Evolutionary conservation across 2,797 vertebrate species (phyloP).

Genomic region (Sitta carolinensis): DNA sequence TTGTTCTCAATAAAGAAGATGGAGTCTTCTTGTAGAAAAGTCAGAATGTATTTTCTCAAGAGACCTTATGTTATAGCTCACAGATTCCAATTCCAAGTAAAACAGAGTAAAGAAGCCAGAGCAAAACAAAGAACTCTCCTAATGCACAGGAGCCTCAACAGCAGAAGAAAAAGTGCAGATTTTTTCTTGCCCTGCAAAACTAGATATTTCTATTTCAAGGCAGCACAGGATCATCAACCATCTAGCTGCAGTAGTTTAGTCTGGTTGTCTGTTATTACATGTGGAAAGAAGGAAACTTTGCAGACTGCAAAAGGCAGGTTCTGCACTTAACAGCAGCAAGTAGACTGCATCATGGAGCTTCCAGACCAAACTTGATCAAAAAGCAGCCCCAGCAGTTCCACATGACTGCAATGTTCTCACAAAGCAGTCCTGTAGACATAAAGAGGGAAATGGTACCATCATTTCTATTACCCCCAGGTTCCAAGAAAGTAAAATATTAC

Average conservation of each 20-base stretch:
- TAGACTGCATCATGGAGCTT: background rate
- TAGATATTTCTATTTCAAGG: background rate
- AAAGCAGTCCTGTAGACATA: background rate
- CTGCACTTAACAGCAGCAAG: background rate
- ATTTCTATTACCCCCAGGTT: background rate
- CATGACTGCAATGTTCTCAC: background rate
- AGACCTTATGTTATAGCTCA: background rate
- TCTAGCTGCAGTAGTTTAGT: background rate
- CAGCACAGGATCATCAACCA: background rate
- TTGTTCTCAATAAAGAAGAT: background rate
- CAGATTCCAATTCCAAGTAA: background rate
- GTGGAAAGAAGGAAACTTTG: background rate
- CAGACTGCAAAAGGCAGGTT: background rate
- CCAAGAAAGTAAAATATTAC: background rate
- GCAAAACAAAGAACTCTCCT: background rate
- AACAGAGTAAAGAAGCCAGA: background rate
- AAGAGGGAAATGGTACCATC: background rate
- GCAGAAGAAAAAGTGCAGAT: background rate
- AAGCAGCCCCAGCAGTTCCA: background rate
- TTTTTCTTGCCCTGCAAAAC: background rate
- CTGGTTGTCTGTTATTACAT: background rate
- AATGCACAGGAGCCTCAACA: background rate
- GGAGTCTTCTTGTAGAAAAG: background rate
- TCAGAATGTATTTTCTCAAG: background rate
- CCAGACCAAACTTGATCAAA: background rate